phyloP scores from a whole-genome alignment of 2,888 invertebrate genomes.

The Dinocampus coccinellae region DNA sequence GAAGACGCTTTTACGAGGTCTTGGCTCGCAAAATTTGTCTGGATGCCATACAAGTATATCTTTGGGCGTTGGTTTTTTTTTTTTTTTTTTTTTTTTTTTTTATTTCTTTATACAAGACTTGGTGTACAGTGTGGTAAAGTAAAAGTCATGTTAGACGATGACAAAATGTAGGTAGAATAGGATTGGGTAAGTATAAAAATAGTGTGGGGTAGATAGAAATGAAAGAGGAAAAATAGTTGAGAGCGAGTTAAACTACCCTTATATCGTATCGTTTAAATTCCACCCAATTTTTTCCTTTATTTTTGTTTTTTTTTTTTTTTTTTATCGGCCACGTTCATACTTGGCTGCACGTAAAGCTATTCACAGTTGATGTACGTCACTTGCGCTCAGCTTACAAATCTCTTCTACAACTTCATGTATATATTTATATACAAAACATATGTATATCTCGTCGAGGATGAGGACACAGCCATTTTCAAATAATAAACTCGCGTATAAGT shows the following conservation, averaged over 20 bases:
- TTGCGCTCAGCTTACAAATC: conserved; percentile 16
- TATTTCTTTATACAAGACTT: too few species aligned
- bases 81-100: too few species aligned
- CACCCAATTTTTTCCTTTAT: not conserved
- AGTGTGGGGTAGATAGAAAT: too few species aligned
- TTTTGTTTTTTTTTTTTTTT: not conserved
- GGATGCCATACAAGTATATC: conserved; percentile 55
- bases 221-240: not conserved
- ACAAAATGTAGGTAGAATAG: not conserved
- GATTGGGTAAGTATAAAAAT: too few species aligned
- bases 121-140: too few species aligned
- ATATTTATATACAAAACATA: not conserved
- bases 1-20: conserved; percentile 61
- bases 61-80: conserved; percentile 44
- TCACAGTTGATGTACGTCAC: conserved; percentile 20
- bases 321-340: not conserved
- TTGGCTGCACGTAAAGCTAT: conserved; percentile 18
- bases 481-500: not conserved
- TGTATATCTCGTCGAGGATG: not conserved
- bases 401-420: conserved; percentile 1
- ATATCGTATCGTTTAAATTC: conserved; percentile 14
- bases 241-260: not conserved
- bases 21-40: conserved; percentile 65
- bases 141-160: conserved; percentile 31
- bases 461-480: not conserved